Evolutionary conservation across 2,888 invertebrate genomes (phyloP), one percentile per base, ranked within the genome.

Genomic region (Drosophila hamatofila): DNA sequence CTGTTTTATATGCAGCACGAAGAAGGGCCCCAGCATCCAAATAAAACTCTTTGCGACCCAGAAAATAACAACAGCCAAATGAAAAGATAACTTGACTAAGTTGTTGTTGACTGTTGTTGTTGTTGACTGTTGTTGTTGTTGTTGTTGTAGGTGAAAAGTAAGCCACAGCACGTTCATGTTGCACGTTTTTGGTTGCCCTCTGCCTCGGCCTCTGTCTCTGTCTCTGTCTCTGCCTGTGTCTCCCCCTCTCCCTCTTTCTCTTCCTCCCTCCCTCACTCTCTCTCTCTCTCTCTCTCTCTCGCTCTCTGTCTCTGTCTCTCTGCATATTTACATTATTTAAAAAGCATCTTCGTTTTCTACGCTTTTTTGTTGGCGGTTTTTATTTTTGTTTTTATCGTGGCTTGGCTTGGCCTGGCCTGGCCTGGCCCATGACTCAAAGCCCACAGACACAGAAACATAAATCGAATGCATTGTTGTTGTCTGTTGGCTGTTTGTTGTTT

Each of bases 121-220:
- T 16, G 35, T 35, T 35, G 25, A 3, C 27, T 42, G 49, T 11
- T 42, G 21, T 23, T 49, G 55, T 14, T 42, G 61, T 18, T 56
- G 57, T 52, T 62, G 61, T 58, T 77, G 75, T 72, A 61, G 78
- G 66, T 66, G 66, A 73, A 78, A 78, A 76, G 69, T 78, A 73
- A 78, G 66, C 66, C 76, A 70, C 79, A 60, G 63, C 78, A 78
- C 78, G 75, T 75, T 79, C 76, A 76, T 63, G 70, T 46, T 76
- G 76, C 76, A 78, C 76, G 78, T 73, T 78, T 66, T 49, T 63
- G 42, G 18, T 56, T 51, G 63, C 44, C 49, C n/a, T 23, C 23
- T 52, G n/a, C 18, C 33, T 18, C 16, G 18, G 21, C 7, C 54
- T n/a, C 44, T 18, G 11, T 12, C 18, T 30, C 4, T 16, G 11